Base-by-base conservation (phyloP, 2,797 vertebrate genomes). In the Eremophila alpestris region DNA sequence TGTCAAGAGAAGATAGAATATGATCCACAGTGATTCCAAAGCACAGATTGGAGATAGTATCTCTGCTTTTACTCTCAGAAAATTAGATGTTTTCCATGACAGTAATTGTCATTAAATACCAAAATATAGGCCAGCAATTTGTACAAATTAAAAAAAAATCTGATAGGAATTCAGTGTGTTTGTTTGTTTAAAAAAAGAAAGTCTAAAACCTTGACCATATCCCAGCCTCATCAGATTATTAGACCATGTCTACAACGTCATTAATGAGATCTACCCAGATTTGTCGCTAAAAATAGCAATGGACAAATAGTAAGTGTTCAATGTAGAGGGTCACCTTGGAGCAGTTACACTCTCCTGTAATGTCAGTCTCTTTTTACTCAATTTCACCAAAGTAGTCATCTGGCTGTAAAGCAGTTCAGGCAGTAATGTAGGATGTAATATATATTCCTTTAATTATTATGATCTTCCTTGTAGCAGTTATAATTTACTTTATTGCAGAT, bases 361-460 rank as follows among this genome's bases (percentile, higher is more conserved):
- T 91, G 89, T 88, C 92, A 86, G 80, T 89, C 89, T 89, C 86
- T 82, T 94, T 94, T 96, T 92, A 96, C 83, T 95, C 56, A 83
- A 30, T 95, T 93, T 95, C 89, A 73, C 70, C 49, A 18, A 76
- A 56, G 82, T 88, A 89, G 74, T 96, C 94, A 92, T 84, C 90
- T 89, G 80, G 90, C 73, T 87, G 21, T 97, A 96, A 97, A 97
- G 75, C 89, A 90, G 90, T 95, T 92, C 92, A 93, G 71, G 83
- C 90, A 96, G 89, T 89, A 97, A 96, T 87, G 83, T 94, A 76
- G 75, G 74, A 80, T 94, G 92, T 95, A 90, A 89, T 95, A 96
- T 96, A 97, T 96, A 96, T 96, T 81, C 90, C 77, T 96, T 97
- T 97, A 97, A 96, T 97, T 97, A 96, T 95, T 93, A 93, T 84